Conservation (phyloP, 2,113 vertebrate genomes). For the Puntigrus tetrazona region DNA sequence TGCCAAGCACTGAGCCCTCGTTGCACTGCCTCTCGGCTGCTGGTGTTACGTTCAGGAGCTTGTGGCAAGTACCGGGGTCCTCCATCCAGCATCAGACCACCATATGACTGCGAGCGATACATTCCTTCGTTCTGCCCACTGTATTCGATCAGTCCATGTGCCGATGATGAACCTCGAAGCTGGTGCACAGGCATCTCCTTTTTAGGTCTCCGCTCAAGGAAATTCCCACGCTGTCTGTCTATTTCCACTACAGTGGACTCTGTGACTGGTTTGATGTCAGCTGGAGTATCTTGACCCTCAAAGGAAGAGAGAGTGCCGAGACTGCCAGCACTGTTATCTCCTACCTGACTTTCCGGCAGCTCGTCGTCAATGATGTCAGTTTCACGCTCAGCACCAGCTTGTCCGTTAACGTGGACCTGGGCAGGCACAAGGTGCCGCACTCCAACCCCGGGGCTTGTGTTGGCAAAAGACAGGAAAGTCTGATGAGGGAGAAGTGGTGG, state of each 20-base stretch:
- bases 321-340: conserved; percentile 89
- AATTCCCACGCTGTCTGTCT: conserved; percentile 62
- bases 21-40: conserved; percentile 94
- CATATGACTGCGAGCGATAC: conserved; percentile 85
- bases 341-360: conserved; percentile 87
- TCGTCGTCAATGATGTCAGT: conserved; percentile 94
- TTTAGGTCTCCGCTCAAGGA: conserved; percentile 61
- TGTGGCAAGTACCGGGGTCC: conserved; percentile 77
- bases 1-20: conserved; percentile 92
- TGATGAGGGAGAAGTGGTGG: conserved; percentile 57
- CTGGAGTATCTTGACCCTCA: conserved; percentile 82
- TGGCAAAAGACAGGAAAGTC: conserved; percentile 34
- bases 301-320: conserved; percentile 88
- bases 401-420: conserved; percentile 92
- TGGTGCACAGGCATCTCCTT: conserved; percentile 72
- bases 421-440: conserved; percentile 87
- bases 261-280: conserved; percentile 57
- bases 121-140: conserved; percentile 75
- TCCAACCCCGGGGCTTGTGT: conserved; percentile 71
- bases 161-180: conserved; percentile 75
- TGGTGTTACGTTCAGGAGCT: conserved; percentile 83
- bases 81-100: conserved; percentile 71
- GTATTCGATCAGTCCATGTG: conserved; percentile 77
- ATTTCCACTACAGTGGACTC: conserved; percentile 42
- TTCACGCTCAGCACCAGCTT: conserved; percentile 82